Evolutionary conservation across 2,888 invertebrate species (phyloP), one percentile per base, ranked within the genome.

Genomic region (Spodoptera picta): DNA sequence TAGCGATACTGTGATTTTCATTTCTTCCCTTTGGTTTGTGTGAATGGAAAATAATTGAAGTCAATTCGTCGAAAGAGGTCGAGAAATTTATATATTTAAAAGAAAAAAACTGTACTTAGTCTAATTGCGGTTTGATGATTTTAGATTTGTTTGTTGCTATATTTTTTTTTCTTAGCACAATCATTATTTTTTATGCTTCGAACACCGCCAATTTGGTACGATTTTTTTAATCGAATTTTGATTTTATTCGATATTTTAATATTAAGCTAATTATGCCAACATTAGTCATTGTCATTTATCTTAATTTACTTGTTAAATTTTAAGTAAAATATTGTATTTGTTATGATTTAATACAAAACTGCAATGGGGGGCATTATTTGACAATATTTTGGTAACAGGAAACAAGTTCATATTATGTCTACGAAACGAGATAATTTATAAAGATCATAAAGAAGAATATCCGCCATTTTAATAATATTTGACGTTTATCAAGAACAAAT

Each of bases 71-170:
- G 78, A 73, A 73, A 72, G 84, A 88, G 88, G 85, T 89, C 82
- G 87, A 85, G 85, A 87, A 80, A 83, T 36, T 83, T 84, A 83
- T 59, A 80, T 77, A 79, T 75, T 63, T 73, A 54, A 50, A 36
- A 47, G 51, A 77, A 75, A 80, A 73, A 72, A 76, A 73, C 83
- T 87, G 90, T 90, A 90, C 90, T 92, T 92, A 91, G 90, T 85
- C 73, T 88, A 88, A 89, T 85, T 83, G 81, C 79, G 84, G 76
- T 79, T 73, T 84, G 79, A 76, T 73, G 81, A 83, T 87, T 86
- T 84, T 85, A 75, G 81, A 86, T 79, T 77, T 75, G 80, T 87
- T 79, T 76, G 77, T 71, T 75, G 69, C 73, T 80, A 75, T 72
- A 65, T 19, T 82, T 83, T 83, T 83, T 84, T 87, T 83, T 84